Percentiles rank a stretch among this genome's conserved stretches.
Evolutionary conservation across 2,888 invertebrate genomes (phyloP).

Genomic region (Thymelicus lineola): DNA sequence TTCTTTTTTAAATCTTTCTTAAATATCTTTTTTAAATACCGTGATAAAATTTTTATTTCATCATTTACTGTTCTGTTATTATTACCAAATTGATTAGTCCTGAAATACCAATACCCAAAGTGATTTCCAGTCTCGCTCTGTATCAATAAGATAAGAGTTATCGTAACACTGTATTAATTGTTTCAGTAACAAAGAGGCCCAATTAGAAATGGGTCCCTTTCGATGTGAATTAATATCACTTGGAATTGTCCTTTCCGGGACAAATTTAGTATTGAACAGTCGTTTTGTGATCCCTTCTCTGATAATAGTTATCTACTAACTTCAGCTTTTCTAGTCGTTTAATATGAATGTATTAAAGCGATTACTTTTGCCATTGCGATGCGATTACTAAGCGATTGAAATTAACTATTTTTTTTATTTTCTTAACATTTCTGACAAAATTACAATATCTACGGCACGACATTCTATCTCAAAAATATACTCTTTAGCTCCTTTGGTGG

Average conservation of each 20-base stretch:
- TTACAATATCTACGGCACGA: too few species aligned
- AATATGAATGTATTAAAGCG: too few species aligned
- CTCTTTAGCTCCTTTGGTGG: too few species aligned
- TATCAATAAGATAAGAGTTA: slow-evolving; percentile 36
- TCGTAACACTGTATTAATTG: slow-evolving; percentile 29
- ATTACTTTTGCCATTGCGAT: too few species aligned
- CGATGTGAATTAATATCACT: slow-evolving; percentile 32
- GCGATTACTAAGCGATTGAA: too few species aligned
- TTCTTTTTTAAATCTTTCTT: too few species aligned
- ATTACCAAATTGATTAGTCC: slow-evolving; percentile 30
- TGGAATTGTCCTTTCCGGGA: slow-evolving; percentile 7
- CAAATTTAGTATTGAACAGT: neutral
- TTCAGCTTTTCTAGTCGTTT: too few species aligned
- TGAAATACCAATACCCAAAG: slow-evolving; percentile 23
- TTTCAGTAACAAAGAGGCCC: slow-evolving; percentile 31
- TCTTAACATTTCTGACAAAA: too few species aligned
- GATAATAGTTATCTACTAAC: neutral
- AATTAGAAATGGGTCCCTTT: slow-evolving; percentile 37
- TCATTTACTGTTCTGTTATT: slow-evolving; percentile 7
- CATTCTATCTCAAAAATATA: too few species aligned
- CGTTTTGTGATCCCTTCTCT: neutral
- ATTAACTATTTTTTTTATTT: too few species aligned
- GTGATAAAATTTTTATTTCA: slow-evolving; percentile 5
- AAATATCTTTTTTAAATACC: neutral
- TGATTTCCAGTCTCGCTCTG: slow-evolving; percentile 25